A percentile compares a stretch with the other conserved stretches of the same genome.
Conservation (phyloP, 2,797 vertebrate species). For the Oceanodroma leucorhoa region DNA sequence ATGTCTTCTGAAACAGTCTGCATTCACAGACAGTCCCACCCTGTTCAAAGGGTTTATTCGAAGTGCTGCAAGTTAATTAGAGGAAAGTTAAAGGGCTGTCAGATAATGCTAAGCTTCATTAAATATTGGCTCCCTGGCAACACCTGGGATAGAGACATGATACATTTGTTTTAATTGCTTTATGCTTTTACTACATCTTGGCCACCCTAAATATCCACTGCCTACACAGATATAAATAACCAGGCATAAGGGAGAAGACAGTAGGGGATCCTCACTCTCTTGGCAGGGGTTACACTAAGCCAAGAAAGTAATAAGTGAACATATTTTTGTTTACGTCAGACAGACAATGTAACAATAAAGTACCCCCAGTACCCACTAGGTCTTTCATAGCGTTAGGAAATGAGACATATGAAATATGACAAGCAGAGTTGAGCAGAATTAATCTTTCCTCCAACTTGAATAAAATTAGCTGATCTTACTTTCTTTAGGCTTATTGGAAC, state of each 20-base stretch:
- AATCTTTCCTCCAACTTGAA: not conserved
- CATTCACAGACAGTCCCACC: not conserved
- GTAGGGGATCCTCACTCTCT: not conserved
- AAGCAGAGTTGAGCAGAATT: not conserved
- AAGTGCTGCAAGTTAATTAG: conserved; percentile 32
- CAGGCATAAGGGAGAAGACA: not conserved
- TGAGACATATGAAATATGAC: not conserved
- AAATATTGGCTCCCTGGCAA: not conserved
- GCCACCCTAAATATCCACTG: not conserved
- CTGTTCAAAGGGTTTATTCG: not conserved
- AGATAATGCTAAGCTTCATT: conserved; percentile 23
- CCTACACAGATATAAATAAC: not conserved
- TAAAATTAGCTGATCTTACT: not conserved
- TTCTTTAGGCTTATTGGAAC: not conserved
- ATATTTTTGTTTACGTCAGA: not conserved
- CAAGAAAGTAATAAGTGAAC: not conserved
- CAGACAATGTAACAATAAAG: not conserved
- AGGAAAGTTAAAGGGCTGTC: conserved; percentile 19
- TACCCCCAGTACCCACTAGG: not conserved
- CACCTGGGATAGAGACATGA: not conserved
- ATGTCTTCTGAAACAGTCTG: not conserved
- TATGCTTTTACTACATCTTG: not conserved
- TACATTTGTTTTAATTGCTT: not conserved
- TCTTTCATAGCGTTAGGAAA: not conserved
- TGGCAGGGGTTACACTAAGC: not conserved